A percentile compares a stretch with the other conserved stretches of the same genome.
phyloP scores from a whole-genome alignment of 2,888 invertebrate species.

The Leptopterna dolabrata region DNA sequence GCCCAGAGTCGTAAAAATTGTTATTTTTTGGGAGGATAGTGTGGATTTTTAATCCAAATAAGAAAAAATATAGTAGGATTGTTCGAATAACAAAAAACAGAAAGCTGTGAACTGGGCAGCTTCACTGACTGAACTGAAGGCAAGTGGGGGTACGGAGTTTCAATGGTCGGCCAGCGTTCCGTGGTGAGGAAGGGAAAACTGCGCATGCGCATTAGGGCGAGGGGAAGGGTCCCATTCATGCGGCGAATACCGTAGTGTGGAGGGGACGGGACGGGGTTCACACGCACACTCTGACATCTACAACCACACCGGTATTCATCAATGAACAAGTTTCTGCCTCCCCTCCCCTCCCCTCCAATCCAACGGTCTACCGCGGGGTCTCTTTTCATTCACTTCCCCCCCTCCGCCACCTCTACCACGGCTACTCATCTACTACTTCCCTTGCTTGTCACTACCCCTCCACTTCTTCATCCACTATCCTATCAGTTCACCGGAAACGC shows the following conservation, averaged over 20 bases:
- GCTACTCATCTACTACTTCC: too few species aligned
- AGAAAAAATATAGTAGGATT: not conserved
- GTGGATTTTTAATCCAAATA: not conserved
- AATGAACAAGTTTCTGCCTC: slow-evolving; percentile 45
- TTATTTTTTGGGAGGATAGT: not conserved
- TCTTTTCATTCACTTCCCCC: slow-evolving; percentile 33
- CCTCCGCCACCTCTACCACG: not conserved
- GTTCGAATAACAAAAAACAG: not conserved
- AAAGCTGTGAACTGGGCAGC: slow-evolving; percentile 10
- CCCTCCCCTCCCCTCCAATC: not conserved
- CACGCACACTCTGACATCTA: slow-evolving; percentile 18
- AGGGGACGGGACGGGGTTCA: not conserved
- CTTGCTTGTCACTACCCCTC: not conserved
- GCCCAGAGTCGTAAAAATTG: not conserved
- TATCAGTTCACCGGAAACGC: slow-evolving; percentile 41
- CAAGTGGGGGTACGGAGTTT: slow-evolving; percentile 50
- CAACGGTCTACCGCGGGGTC: not conserved
- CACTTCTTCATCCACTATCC: not conserved
- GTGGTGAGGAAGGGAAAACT: not conserved
- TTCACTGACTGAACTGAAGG: slow-evolving; percentile 48
- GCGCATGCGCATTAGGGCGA: slow-evolving; percentile 28
- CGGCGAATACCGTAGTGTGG: not conserved
- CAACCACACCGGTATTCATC: slow-evolving; percentile 48
- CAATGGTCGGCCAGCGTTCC: slow-evolving; percentile 40
- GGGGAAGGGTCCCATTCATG: slow-evolving; percentile 41